Percentiles rank a stretch among this genome's conserved stretches.
These are phyloP conservation scores for Leucozona laternaria DNA, from an alignment of 2,888 invertebrate species.

Conservation along the genomic window DNA sequence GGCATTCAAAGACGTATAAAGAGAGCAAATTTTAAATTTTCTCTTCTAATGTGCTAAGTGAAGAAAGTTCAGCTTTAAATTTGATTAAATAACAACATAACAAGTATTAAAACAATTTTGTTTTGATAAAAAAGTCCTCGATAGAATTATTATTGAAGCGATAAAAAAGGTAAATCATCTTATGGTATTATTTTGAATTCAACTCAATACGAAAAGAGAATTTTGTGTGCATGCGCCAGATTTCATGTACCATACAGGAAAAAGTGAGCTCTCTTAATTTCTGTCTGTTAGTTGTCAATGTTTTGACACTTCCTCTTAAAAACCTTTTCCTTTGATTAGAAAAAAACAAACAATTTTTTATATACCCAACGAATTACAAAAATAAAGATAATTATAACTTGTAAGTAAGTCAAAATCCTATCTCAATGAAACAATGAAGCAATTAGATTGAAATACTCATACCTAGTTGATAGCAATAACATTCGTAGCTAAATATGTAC, in stretches of 20 bases:
- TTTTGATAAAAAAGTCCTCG: background rate
- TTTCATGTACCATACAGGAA: background rate
- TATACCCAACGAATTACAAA: background rate
- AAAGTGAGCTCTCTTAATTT: background rate
- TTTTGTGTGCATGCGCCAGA: background rate
- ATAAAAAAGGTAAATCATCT: background rate
- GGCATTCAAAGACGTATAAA: background rate
- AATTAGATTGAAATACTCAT: no score
- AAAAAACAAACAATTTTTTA: background rate
- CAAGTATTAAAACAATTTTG: background rate
- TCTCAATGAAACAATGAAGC: no score
- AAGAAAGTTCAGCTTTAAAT: background rate
- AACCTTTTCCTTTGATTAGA: background rate
- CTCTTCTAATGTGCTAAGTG: constrained; percentile 37
- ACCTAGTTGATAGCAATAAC: no score
- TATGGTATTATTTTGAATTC: background rate
- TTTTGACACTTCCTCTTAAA: background rate
- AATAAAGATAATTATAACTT: background rate
- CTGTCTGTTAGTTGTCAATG: background rate
- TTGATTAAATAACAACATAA: background rate
- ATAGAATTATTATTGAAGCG: background rate
- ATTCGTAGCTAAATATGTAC: no score
- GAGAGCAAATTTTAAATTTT: background rate
- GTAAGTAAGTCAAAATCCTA: no score
- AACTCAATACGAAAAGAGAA: background rate